A percentile compares a stretch with the other conserved stretches of the same genome.
Evolutionary conservation across 2,888 invertebrate species (phyloP).

Genomic region (Allolobophora icterica): DNA sequence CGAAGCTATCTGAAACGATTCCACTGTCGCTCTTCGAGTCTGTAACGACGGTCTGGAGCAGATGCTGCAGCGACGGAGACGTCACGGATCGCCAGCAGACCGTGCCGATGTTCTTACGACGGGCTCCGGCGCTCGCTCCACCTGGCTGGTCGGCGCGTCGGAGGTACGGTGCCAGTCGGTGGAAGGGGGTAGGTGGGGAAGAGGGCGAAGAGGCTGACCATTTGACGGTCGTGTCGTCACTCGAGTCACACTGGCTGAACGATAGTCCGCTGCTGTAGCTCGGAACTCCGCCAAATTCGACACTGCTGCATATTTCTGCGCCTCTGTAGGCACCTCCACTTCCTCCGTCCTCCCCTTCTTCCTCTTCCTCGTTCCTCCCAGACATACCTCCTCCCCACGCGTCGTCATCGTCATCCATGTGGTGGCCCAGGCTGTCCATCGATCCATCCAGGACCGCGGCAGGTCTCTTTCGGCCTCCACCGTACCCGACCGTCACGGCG

Average conservation of each 20-base stretch:
- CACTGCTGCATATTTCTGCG: not conserved
- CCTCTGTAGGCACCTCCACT: not conserved
- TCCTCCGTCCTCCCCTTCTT: not conserved
- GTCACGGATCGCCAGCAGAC: constrained; percentile 22
- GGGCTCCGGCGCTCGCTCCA: not conserved
- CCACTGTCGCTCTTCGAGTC: constrained; percentile 39
- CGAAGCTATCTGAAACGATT: constrained; percentile 37
- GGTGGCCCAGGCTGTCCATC: constrained; percentile 9
- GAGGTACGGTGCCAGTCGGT: constrained; percentile 23
- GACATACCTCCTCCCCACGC: not conserved
- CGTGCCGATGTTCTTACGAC: not conserved
- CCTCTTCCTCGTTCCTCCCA: constrained; percentile 9
- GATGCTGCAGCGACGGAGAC: constrained; percentile 14
- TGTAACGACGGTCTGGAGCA: not conserved
- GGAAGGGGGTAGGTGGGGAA: not conserved
- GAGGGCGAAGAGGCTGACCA: constrained; percentile 4
- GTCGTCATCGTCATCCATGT: constrained; percentile 31
- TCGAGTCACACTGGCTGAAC: not conserved
- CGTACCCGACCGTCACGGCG: not conserved
- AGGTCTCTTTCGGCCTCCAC: not conserved
- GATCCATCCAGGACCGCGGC: not conserved
- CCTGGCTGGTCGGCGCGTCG: constrained; percentile 21
- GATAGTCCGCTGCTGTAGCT: constrained; percentile 19
- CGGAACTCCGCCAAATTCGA: not conserved
- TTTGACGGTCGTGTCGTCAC: constrained; percentile 14